phyloP scores from a whole-genome alignment of 2,113 vertebrate species.

The Tyto alba region DNA sequence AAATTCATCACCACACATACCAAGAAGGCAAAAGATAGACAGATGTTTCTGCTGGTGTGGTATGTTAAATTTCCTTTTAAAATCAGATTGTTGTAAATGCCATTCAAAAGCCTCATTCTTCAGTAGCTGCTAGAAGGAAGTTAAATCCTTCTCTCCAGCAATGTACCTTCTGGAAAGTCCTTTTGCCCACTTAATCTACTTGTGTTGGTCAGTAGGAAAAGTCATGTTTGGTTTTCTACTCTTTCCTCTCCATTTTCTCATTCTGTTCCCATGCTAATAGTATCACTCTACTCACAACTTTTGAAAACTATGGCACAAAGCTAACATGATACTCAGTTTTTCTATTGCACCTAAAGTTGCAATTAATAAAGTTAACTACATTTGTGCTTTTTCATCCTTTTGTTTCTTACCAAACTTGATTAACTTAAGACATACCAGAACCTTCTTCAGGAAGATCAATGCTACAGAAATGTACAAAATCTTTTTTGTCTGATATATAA shows the following conservation, averaged over 20 bases:
- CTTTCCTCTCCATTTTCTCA: neutral
- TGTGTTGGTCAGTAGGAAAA: neutral
- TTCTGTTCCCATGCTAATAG: neutral
- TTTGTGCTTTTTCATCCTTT: neutral
- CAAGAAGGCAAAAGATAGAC: neutral
- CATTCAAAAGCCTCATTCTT: neutral
- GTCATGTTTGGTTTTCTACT: neutral
- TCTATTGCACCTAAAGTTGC: neutral
- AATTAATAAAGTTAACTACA: neutral
- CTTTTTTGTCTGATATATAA: neutral
- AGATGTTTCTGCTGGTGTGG: neutral
- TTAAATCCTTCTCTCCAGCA: neutral
- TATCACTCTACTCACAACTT: neutral
- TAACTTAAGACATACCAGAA: neutral
- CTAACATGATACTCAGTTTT: neutral
- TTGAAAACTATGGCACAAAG: neutral
- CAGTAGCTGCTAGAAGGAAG: neutral
- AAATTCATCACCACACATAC: neutral
- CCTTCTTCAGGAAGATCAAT: neutral
- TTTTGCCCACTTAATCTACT: neutral
- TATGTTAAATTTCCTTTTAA: neutral
- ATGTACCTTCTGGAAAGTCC: neutral
- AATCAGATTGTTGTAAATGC: neutral
- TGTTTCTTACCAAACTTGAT: neutral
- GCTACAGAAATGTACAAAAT: neutral